phyloP scores from a whole-genome alignment of 1,140 invertebrate genomes.

The Ruditapes philippinarum region DNA sequence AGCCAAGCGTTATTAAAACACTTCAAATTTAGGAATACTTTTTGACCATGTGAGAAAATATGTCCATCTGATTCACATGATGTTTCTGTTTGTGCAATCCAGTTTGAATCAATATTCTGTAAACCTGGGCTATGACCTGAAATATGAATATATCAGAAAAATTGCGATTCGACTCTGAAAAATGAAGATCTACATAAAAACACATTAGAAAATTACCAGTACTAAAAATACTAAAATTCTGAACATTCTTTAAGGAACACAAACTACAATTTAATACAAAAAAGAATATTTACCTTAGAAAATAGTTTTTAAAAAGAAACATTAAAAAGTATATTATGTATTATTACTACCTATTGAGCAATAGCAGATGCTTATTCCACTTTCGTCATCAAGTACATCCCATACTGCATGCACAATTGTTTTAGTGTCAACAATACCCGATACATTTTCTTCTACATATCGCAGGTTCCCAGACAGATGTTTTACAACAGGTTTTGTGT shows the following conservation, averaged over 20 bases:
- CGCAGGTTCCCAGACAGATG: background rate
- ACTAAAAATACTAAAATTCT: background rate
- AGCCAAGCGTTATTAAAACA: no score
- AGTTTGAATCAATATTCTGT: no score
- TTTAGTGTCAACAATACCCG: background rate
- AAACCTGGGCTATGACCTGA: no score
- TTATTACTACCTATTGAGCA: conserved; percentile 34
- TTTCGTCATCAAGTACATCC: conserved; percentile 50
- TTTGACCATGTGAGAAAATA: no score
- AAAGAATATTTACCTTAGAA: background rate
- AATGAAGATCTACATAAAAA: no score
- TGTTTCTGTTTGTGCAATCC: no score
- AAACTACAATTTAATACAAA: background rate
- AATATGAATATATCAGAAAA: no score
- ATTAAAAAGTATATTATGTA: background rate
- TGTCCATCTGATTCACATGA: no score
- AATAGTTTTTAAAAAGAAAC: background rate
- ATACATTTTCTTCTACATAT: background rate
- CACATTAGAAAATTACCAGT: background rate
- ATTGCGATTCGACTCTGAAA: no score
- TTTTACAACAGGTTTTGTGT: conserved; percentile 54
- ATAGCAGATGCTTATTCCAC: conserved; percentile 36
- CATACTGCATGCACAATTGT: conserved; percentile 38
- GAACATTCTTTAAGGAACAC: background rate
- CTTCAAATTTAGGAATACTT: no score